Percentiles rank a stretch among this genome's conserved stretches.
phyloP scores from a whole-genome alignment of 2,113 vertebrate species.

The Ornithorhynchus anatinus region DNA sequence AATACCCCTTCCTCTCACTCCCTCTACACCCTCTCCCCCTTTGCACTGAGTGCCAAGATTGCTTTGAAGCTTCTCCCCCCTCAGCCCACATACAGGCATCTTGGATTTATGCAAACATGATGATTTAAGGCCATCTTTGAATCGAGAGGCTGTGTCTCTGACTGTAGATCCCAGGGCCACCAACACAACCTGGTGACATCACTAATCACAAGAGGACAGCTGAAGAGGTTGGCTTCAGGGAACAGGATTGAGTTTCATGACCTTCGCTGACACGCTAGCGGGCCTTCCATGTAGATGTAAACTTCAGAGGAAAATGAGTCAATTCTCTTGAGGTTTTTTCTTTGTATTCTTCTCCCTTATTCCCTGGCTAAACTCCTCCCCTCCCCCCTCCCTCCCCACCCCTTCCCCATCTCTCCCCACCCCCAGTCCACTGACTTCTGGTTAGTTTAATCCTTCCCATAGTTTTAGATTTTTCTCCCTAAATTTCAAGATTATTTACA shows the following conservation, averaged over 20 bases:
- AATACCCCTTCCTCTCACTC: not conserved
- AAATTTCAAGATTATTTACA: not conserved
- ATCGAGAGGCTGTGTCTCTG: not conserved
- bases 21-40: accelerated
- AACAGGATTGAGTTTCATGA: not conserved
- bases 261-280: not conserved
- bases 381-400: not conserved
- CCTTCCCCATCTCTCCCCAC: not conserved
- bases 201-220: accelerated
- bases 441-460: not conserved
- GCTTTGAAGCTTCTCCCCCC: too few relatives aligned
- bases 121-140: too few relatives aligned
- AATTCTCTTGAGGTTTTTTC: not conserved
- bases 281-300: not conserved
- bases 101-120: too few relatives aligned
- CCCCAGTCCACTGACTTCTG: not conserved
- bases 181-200: accelerated
- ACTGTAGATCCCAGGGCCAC: accelerated
- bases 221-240: not conserved
- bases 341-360: not conserved
- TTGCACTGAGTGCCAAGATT: not conserved
- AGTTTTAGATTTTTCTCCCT: not conserved
- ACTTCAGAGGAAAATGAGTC: constrained; percentile 20
- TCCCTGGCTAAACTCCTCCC: not conserved
- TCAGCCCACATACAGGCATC: too few relatives aligned